Percentiles rank a stretch among this genome's conserved stretches.
Evolutionary conservation across 2,888 invertebrate species (phyloP).

Genomic region (Mesorhabditis sp.): DNA sequence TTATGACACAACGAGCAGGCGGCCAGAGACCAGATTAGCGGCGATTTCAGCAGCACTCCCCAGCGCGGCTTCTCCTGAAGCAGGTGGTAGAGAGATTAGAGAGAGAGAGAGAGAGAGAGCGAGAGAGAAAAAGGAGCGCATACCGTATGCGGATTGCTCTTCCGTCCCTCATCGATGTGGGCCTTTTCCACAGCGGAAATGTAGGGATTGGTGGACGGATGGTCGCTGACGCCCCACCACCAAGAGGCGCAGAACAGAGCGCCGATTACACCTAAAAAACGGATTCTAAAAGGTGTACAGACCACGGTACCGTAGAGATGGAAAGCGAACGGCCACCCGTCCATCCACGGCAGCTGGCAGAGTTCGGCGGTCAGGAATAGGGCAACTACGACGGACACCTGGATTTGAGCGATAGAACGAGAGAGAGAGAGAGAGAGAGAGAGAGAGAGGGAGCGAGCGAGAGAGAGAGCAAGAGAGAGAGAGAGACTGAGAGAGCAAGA

Average conservation of each 20-base stretch:
- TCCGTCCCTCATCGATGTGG: neutral
- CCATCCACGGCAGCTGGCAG: slow-evolving; percentile 47
- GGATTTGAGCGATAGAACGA: slow-evolving; percentile 7
- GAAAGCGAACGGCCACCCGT: slow-evolving; percentile 57
- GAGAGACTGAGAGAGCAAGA: neutral
- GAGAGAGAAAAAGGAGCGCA: neutral
- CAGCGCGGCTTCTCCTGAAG: slow-evolving; percentile 30
- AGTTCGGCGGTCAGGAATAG: slow-evolving; percentile 55
- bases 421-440: neutral
- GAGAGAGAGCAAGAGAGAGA: neutral
- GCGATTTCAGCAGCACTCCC: slow-evolving; percentile 39
- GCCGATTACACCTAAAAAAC: neutral
- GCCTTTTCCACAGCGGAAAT: neutral
- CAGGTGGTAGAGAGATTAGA: too few relatives aligned
- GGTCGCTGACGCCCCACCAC: neutral
- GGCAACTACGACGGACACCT: slow-evolving; percentile 54
- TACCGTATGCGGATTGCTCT: slow-evolving; percentile 2
- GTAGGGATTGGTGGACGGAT: slow-evolving; percentile 2
- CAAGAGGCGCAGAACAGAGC: neutral
- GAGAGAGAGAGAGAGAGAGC: slow-evolving; percentile 6
- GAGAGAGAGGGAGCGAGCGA: neutral
- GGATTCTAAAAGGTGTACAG: neutral
- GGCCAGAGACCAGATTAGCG: slow-evolving; percentile 52
- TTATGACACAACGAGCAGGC: slow-evolving; percentile 54
- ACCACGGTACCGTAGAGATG: slow-evolving; percentile 43